These are phyloP conservation scores for Larimichthys crocea DNA, from an alignment of 2,113 vertebrate species.

Conservation along the genomic window DNA sequence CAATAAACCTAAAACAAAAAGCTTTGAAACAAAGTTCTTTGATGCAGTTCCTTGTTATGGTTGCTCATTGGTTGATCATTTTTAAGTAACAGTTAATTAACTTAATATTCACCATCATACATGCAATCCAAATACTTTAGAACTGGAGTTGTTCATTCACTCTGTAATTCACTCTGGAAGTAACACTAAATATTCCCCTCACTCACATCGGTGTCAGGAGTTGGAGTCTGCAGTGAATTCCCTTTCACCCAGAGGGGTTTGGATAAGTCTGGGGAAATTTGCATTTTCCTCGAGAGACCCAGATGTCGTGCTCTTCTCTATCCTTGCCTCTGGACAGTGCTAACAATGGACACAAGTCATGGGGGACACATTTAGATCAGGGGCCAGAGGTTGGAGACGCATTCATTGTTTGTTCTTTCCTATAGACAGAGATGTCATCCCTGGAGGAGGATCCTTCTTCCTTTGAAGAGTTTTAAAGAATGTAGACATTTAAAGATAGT, in stretches of 20 bases:
- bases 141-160: not conserved
- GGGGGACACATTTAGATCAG: slow-evolving; percentile 16
- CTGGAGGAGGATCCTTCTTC: not conserved
- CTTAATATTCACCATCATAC: not conserved
- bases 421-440: not conserved
- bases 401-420: slow-evolving; percentile 7
- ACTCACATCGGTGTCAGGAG: not conserved
- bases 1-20: too few species aligned
- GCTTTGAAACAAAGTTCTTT: too few species aligned
- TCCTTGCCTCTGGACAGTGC: slow-evolving; percentile 7
- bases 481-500: not conserved
- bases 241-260: not conserved
- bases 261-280: not conserved
- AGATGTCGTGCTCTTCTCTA: not conserved
- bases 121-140: not conserved
- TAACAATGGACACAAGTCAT: slow-evolving; percentile 20
- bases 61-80: not conserved
- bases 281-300: slow-evolving; percentile 2
- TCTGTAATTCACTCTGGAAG: not conserved
- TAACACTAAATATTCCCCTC: too few species aligned
- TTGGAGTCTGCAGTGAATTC: not conserved
- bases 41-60: not conserved
- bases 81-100: not conserved
- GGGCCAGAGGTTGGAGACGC: slow-evolving; percentile 8
- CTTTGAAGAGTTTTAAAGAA: not conserved